Conservation (phyloP, 1,140 invertebrate species). For the Papilio xuthus region DNA sequence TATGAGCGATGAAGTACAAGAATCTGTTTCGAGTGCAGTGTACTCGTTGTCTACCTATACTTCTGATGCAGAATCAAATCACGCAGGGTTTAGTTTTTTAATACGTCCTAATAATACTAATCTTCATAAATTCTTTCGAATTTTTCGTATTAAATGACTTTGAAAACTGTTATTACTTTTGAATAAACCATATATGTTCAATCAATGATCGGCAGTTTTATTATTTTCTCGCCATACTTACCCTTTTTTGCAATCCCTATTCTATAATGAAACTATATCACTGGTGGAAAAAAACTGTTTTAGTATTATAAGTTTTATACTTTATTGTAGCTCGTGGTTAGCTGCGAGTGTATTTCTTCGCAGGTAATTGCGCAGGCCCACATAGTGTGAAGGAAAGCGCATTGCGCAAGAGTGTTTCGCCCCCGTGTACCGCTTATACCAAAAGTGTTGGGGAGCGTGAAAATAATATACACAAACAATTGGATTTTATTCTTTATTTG, state of each 20-base stretch:
- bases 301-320: background rate
- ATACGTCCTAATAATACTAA: background rate
- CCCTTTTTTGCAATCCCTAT: too few species aligned
- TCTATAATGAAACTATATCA: too few species aligned
- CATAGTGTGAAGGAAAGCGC: too few species aligned
- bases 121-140: background rate
- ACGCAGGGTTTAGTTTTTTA: background rate
- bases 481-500: conserved; percentile 8
- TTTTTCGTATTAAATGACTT: background rate
- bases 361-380: too few species aligned
- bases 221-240: background rate
- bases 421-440: too few species aligned
- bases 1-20: background rate
- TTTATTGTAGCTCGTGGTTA: too few species aligned
- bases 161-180: background rate
- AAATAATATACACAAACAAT: background rate
- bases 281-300: background rate
- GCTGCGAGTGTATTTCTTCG: too few species aligned
- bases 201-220: background rate
- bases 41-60: background rate
- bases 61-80: background rate
- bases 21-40: background rate
- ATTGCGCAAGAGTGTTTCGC: too few species aligned
- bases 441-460: background rate
- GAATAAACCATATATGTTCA: background rate